Conservation (phyloP, 2,888 invertebrate genomes). For the Acholoe squamosa region DNA sequence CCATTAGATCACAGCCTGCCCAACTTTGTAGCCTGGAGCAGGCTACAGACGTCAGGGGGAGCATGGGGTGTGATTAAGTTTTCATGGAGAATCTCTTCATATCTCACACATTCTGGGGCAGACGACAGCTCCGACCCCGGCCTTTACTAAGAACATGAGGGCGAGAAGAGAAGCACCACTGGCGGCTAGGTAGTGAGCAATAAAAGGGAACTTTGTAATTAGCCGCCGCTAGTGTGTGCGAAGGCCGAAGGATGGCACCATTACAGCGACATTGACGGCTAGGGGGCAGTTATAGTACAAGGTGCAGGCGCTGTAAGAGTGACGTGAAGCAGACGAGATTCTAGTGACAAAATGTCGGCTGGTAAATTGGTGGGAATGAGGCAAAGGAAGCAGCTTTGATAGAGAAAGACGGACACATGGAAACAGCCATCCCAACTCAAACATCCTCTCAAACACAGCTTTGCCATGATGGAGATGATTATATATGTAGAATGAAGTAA, state of each 20-base stretch:
- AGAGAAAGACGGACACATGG: not conserved
- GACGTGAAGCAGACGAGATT: not conserved
- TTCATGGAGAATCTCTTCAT: slow-evolving; percentile 10
- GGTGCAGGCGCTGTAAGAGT: not conserved
- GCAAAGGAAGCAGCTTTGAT: not conserved
- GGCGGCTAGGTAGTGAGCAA: not conserved
- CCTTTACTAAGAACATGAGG: not conserved
- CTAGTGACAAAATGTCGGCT: slow-evolving; percentile 6
- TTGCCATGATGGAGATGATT: no score
- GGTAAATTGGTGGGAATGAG: slow-evolving; percentile 16
- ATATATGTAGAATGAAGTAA: no score
- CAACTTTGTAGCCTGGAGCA: not conserved
- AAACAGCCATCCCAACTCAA: not conserved
- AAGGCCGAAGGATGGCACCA: slow-evolving; percentile 35
- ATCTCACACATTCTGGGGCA: not conserved
- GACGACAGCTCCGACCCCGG: not conserved
- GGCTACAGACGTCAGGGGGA: not conserved
- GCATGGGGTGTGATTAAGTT: slow-evolving; percentile 22
- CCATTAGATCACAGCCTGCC: not conserved
- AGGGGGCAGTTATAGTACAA: not conserved
- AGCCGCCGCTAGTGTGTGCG: not conserved
- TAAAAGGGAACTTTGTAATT: slow-evolving; percentile 13
- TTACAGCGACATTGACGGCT: not conserved
- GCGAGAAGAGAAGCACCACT: not conserved
- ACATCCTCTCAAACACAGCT: not conserved